A percentile compares a stretch with the other conserved stretches of the same genome.
These are phyloP conservation scores for Panorpa germanica DNA, from an alignment of 2,888 invertebrate genomes.

Conservation along the genomic window DNA sequence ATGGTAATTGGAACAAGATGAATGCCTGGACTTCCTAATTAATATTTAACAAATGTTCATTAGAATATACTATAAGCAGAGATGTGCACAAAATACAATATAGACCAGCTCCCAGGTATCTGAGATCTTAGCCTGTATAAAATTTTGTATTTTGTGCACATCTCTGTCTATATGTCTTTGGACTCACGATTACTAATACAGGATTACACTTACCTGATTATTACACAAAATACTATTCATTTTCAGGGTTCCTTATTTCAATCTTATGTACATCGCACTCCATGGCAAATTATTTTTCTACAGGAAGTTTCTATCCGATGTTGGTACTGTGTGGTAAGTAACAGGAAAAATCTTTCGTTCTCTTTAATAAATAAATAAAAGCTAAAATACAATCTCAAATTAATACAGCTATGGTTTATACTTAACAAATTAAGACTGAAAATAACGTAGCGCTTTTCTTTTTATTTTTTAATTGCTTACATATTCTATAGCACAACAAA, in stretches of 20 bases:
- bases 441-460: not conserved
- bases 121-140: too few relatives aligned
- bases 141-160: too few relatives aligned
- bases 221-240: not conserved
- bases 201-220: not conserved
- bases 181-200: not conserved
- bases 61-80: too few relatives aligned
- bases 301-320: conserved; percentile 82
- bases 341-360: conserved; percentile 2
- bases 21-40: too few relatives aligned
- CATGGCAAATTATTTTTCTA: conserved; percentile 64
- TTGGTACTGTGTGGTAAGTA: conserved; percentile 65
- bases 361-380: too few relatives aligned
- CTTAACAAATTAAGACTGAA: too few relatives aligned
- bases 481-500: not conserved
- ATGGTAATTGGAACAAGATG: conserved; percentile 24
- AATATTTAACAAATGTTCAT: too few relatives aligned
- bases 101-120: too few relatives aligned
- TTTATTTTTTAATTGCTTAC: conserved; percentile 7
- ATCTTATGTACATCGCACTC: conserved; percentile 60
- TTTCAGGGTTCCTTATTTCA: conserved; percentile 60
- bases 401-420: too few relatives aligned
- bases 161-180: too few relatives aligned
- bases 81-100: too few relatives aligned
- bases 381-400: too few relatives aligned